A percentile compares a stretch with the other conserved stretches of the same genome.
Evolutionary conservation across 2,888 invertebrate species (phyloP).

Genomic region (Willowsia nigromaculata): DNA sequence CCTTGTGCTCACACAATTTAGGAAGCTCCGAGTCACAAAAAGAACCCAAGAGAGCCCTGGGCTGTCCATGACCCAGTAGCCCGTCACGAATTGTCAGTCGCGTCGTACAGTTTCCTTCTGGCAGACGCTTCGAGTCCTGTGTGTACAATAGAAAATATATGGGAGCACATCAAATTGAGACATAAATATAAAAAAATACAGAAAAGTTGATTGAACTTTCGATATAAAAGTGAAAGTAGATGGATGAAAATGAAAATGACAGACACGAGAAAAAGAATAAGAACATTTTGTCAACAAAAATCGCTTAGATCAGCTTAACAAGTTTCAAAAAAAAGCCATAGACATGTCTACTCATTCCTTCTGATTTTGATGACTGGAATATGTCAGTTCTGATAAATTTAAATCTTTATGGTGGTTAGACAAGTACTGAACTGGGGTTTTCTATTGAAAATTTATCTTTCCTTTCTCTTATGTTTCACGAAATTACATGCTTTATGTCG

Average conservation of each 20-base stretch:
- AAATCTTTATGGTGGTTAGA: too few species aligned
- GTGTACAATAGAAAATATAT: background rate
- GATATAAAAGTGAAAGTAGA: background rate
- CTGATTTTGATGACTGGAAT: too few species aligned
- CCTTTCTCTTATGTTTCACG: too few species aligned
- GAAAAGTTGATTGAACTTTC: background rate
- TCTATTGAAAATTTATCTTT: too few species aligned
- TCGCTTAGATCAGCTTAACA: too few species aligned
- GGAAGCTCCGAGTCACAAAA: slow-evolving; percentile 89
- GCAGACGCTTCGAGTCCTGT: slow-evolving; percentile 76
- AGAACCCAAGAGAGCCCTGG: slow-evolving; percentile 83
- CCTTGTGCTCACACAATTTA: slow-evolving; percentile 90
- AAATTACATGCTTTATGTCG: too few species aligned
- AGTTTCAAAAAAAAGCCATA: too few species aligned
- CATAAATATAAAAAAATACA: background rate
- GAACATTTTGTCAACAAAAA: too few species aligned
- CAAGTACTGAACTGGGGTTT: too few species aligned
- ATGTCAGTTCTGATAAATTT: too few species aligned
- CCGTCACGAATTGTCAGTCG: slow-evolving; percentile 88
- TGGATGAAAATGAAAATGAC: background rate
- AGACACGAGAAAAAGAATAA: background rate
- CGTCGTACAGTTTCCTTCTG: slow-evolving; percentile 84
- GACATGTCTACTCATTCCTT: too few species aligned
- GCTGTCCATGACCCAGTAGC: slow-evolving; percentile 71
- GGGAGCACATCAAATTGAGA: background rate